phyloP scores from a whole-genome alignment of 2,888 invertebrate genomes.

The Phania funesta region DNA sequence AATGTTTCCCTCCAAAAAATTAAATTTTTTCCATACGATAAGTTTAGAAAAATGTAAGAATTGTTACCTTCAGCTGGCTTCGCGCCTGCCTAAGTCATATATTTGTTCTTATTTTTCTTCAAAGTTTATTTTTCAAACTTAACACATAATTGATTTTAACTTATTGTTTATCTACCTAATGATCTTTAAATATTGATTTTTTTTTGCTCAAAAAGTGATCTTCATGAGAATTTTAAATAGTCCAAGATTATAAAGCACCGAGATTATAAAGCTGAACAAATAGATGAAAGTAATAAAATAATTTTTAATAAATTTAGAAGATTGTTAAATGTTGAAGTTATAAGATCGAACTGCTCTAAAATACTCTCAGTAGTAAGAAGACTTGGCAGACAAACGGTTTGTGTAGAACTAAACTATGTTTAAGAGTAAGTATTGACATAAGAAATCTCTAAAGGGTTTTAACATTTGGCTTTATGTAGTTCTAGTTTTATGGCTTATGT shows the following conservation, averaged over 20 bases:
- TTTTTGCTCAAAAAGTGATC: no score
- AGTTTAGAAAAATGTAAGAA: no score
- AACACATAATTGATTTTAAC: neutral
- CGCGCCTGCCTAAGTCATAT: no score
- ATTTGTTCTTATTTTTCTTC: no score
- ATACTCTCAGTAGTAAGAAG: neutral
- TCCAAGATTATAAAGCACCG: no score
- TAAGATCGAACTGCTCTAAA: neutral
- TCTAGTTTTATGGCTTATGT: neutral
- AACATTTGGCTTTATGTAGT: neutral
- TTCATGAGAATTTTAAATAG: no score
- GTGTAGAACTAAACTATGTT: neutral
- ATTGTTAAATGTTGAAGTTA: neutral
- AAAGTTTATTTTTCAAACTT: no score
- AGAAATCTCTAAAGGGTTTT: neutral
- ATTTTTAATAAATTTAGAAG: neutral
- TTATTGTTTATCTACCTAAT: conserved; percentile 51
- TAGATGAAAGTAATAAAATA: no score
- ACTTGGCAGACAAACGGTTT: neutral
- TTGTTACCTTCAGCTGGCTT: no score
- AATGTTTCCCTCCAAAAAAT: no score
- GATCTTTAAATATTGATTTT: conserved; percentile 40
- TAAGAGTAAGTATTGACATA: neutral
- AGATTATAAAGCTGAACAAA: no score
- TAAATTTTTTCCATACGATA: no score